These are phyloP conservation scores for Naja naja DNA, from an alignment of 2,113 vertebrate genomes.

Conservation along the genomic window DNA sequence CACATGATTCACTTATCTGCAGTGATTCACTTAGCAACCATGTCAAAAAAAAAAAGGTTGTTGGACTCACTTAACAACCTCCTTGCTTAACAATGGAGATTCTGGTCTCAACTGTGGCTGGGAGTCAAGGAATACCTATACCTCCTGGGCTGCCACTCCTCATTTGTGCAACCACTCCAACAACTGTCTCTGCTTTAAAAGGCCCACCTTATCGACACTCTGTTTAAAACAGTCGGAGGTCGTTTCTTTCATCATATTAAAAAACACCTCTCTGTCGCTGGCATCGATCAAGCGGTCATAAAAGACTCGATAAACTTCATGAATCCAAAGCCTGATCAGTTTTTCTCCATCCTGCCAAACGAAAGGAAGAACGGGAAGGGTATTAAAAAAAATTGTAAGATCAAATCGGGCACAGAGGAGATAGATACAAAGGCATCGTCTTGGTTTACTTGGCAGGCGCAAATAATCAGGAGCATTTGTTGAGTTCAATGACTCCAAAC, in stretches of 20 bases:
- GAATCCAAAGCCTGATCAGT: constrained; percentile 90
- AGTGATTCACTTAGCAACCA: too few relatives aligned
- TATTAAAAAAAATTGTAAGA: not conserved
- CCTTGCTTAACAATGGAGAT: too few relatives aligned
- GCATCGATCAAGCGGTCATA: constrained; percentile 86
- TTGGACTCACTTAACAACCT: too few relatives aligned
- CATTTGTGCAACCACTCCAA: not conserved
- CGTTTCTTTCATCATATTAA: constrained; percentile 81
- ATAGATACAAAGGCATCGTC: not conserved
- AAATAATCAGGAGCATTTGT: not conserved
- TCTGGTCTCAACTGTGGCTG: too few relatives aligned
- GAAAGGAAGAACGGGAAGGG: not conserved
- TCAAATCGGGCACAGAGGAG: not conserved
- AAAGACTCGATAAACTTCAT: constrained; percentile 92
- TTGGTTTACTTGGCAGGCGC: not conserved
- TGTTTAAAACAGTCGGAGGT: constrained; percentile 81
- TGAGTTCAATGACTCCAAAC: not conserved
- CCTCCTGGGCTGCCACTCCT: too few relatives aligned
- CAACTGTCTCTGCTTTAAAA: not conserved
- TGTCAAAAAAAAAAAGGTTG: too few relatives aligned
- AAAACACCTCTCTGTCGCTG: constrained; percentile 82
- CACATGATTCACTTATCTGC: too few relatives aligned
- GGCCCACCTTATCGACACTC: constrained; percentile 76
- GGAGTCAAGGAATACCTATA: too few relatives aligned
- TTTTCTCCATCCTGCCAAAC: constrained; percentile 84